A percentile compares a stretch with the other conserved stretches of the same genome.
These are phyloP conservation scores for Penaeus monodon DNA, from an alignment of 2,888 invertebrate species.

Conservation along the genomic window DNA sequence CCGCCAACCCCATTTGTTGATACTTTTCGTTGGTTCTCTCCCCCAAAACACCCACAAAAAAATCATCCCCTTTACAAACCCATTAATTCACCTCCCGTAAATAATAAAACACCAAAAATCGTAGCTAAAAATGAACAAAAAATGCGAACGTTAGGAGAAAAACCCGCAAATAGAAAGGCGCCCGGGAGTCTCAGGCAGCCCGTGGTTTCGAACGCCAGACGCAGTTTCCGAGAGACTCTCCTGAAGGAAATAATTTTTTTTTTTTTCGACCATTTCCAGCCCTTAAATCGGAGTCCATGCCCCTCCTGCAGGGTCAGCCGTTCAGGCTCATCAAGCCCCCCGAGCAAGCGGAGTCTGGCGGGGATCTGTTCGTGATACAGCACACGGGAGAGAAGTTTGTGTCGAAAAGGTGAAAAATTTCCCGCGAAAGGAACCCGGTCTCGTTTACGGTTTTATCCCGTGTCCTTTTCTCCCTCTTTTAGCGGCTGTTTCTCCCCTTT, in stretches of 20 bases:
- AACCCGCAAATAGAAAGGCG: background rate
- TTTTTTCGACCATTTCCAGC: background rate
- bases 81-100: background rate
- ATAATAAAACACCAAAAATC: background rate
- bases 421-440: conserved; percentile 49
- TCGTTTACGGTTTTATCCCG: background rate
- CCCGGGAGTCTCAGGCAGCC: conserved; percentile 25
- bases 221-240: conserved; percentile 24
- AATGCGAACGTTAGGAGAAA: background rate
- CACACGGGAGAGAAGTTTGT: conserved; percentile 64
- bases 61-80: background rate
- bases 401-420: conserved; percentile 52
- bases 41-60: background rate
- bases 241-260: conserved; percentile 29
- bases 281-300: conserved; percentile 42
- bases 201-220: conserved; percentile 43
- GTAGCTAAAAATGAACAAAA: background rate
- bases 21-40: conserved; percentile 53
- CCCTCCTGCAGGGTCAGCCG: conserved; percentile 63
- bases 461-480: background rate
- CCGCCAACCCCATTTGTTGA: conserved; percentile 48
- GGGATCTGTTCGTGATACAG: conserved; percentile 54
- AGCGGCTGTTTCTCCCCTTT: background rate
- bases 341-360: conserved; percentile 31
- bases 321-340: conserved; percentile 63